These are phyloP conservation scores for Pachypeltis micranthus DNA, from an alignment of 1,140 invertebrate genomes.

Conservation along the genomic window DNA sequence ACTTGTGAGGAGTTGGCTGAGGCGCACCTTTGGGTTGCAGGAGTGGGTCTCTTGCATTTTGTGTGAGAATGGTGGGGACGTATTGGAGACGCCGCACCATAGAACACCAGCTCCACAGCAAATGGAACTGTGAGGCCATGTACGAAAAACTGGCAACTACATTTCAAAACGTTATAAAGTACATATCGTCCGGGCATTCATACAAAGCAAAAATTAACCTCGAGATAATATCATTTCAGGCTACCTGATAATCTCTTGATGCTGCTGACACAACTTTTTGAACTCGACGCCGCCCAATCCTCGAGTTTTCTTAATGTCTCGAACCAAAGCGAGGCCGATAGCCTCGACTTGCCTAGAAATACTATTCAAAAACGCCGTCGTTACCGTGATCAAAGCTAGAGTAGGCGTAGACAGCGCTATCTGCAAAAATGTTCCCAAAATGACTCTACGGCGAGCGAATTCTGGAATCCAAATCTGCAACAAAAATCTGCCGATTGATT, in stretches of 20 bases:
- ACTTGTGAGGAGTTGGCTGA: no score
- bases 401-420: neutral
- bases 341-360: neutral
- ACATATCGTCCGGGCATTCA: no score
- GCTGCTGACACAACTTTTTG: neutral
- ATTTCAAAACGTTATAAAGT: no score
- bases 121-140: no score
- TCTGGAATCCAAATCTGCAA: neutral
- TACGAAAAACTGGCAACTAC: no score
- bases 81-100: no score
- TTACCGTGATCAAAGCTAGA: neutral
- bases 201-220: no score
- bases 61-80: no score
- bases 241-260: neutral
- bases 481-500: no score
- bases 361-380: neutral
- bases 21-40: no score
- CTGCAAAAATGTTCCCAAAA: neutral
- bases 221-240: neutral
- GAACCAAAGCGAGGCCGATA: neutral
- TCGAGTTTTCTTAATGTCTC: neutral
- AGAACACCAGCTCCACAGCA: no score
- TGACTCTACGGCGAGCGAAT: neutral
- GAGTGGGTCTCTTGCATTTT: no score
- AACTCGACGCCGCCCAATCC: neutral